These are phyloP conservation scores for Dromius quadrimaculatus DNA, from an alignment of 2,888 invertebrate genomes.

Conservation along the genomic window DNA sequence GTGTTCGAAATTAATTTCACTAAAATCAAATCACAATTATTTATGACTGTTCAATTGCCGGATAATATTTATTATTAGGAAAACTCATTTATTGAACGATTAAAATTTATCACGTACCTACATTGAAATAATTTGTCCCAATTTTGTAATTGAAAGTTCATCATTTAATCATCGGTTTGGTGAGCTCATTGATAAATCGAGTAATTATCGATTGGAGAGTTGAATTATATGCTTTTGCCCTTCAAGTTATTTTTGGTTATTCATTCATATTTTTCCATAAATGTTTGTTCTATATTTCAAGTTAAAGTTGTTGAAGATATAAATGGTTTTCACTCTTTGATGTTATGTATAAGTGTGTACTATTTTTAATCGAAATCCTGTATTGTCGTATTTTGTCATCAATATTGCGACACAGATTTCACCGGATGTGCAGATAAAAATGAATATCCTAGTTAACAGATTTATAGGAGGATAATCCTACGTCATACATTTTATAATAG, in stretches of 20 bases:
- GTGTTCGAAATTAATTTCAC: slow-evolving; percentile 16
- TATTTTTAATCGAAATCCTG: no score
- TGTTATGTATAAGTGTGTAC: no score
- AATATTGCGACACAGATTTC: no score
- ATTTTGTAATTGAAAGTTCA: slow-evolving; percentile 26
- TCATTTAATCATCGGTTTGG: slow-evolving; percentile 2
- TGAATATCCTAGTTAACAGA: slow-evolving; percentile 27
- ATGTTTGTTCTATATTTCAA: no score
- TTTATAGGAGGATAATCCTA: slow-evolving; percentile 43
- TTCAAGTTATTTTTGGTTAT: no score
- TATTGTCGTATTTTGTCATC: no score
- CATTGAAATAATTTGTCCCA: background rate
- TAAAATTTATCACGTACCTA: slow-evolving; percentile 4
- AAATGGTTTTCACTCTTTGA: no score
- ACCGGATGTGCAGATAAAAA: slow-evolving; percentile 43
- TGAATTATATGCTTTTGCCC: background rate
- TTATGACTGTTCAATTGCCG: slow-evolving; percentile 20
- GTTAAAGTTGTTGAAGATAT: no score
- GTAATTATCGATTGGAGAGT: background rate
- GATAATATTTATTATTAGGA: slow-evolving; percentile 21
- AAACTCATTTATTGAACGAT: background rate
- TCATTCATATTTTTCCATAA: no score
- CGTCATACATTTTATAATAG: slow-evolving; percentile 41
- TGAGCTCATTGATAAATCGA: background rate
- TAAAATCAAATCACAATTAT: slow-evolving; percentile 8